Base-by-base conservation (phyloP, 1,140 invertebrate species). In the Drosophila dunni region DNA sequence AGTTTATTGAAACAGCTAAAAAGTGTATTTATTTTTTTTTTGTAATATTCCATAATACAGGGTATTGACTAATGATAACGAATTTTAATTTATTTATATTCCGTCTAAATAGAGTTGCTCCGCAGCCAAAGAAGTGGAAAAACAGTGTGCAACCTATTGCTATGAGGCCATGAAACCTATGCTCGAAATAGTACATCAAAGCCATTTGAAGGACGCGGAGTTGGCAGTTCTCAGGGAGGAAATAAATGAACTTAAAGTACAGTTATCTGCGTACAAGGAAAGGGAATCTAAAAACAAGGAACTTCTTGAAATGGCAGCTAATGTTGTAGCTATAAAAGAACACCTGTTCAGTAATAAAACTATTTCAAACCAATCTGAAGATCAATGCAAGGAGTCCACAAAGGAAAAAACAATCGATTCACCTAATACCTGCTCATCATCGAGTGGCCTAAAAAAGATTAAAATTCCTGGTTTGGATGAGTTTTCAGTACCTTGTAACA, bases 121-220 rank as follows among this genome's bases (percentile, higher is more conserved):
- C 6, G 0, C 10, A 9, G 7, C 29, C 2, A 64, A 44, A n/a
- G 24, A 33, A 7, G 0, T 54, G 24, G 48, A 64, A 7, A 53
- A 9, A 5, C 48, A 64, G 17, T 53, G 50, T n/a, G 36, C 50
- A 1, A 9, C 38, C 1, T 63, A 63, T 20, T 63, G 50, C 15
- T 44, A 64, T 11, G 33, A n/a, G 38, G 61, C 53, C 5, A 13
- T 64, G 13, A 44, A 20, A 13, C 61, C 61, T 7, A 10, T 64
- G 9, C 24, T 64, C n/a, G 7, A 44, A 3, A 11, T 64, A 7
- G 9, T 20, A 1, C n/a, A 44, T 13, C 38, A 64, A 17, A 33
- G 50, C 1, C 38, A 15, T 0, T 5, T 8, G 5, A 64, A 44
- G 29, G 48, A 64, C 44, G 50, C 24, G 11, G 24, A 4, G 48